These are phyloP conservation scores for Alauda arvensis DNA, from an alignment of 2,797 vertebrate genomes.

Conservation along the genomic window DNA sequence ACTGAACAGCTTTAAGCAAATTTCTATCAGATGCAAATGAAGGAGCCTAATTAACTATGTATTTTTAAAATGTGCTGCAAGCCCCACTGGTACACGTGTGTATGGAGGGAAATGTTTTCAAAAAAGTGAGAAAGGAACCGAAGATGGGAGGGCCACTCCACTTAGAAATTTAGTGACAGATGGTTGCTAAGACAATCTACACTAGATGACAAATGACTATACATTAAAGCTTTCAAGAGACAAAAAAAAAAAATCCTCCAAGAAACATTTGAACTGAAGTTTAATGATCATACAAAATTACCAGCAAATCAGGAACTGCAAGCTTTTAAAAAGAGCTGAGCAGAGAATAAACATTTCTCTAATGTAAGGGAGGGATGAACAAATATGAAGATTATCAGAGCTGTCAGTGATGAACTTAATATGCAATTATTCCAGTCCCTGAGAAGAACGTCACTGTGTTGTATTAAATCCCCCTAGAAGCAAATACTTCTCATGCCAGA, in stretches of 20 bases:
- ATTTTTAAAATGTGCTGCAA: neutral
- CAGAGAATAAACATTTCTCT: neutral
- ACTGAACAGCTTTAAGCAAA: neutral
- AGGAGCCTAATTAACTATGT: neutral
- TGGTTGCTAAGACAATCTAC: neutral
- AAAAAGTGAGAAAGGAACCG: neutral
- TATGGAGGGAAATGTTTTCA: neutral
- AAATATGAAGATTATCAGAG: neutral
- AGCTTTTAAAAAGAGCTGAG: neutral
- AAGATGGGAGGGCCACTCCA: neutral
- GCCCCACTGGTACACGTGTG: neutral
- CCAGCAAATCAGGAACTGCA: neutral
- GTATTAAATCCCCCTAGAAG: neutral
- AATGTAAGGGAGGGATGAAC: neutral
- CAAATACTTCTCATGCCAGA: neutral
- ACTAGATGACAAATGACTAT: neutral
- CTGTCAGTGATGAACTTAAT: neutral
- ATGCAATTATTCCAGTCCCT: neutral
- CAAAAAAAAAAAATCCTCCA: neutral
- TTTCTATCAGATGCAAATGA: neutral
- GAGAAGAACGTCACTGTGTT: neutral
- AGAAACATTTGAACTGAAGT: neutral
- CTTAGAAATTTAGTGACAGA: slow-evolving; percentile 24
- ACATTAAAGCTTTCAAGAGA: slow-evolving; percentile 5
- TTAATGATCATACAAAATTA: neutral